Base-by-base conservation (phyloP, 2,888 invertebrate genomes). In the Chloroclystis v-ata region DNA sequence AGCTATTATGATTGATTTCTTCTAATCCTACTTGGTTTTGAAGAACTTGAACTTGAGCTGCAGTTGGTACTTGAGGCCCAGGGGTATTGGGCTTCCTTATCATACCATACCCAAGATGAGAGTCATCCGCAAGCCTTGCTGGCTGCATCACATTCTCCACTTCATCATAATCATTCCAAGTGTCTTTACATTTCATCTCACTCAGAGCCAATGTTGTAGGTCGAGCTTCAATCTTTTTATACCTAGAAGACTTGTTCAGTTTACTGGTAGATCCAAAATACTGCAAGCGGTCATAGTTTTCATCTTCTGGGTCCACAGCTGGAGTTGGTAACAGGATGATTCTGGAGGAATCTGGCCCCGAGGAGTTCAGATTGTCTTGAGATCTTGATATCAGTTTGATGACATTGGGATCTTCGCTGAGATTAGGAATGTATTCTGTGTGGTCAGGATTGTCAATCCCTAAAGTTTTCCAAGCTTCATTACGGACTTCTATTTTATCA, bases 381-480 rank as follows among this genome's bases (percentile, higher is more conserved):
- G 90, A 88, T 63, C 89, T 71, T 26, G 89, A 89, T 66, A 89
- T 89, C 1, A 88, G 69, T 61, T 88, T 89, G 54, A 87, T 78
- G 53, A 83, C 83, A 52, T 86, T 80, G 10, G 86, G 84, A 63
- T 75, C 86, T 33, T 88, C 86, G 42, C 73, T 80, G 54, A 85
- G 71, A 59, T 86, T 85, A 1, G 85, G 86, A 40, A 82, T 82
- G 52, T 82, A 86, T 70, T 95, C 95, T 0, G 90, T 91, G 65
- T 95, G 95, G 52, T 91, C 91, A 7, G 94, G 90, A 40, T 92
- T 92, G 66, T 92, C 91, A 12, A 94, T 89, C 1, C 95, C 95
- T 51, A 94, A 85, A 0, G 95, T 95, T 69, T 91, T 92, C 95
- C 95, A 95, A 6, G 95, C 95, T 62, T 95, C 93, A 62, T 89